Percentiles rank a stretch among this genome's conserved stretches.
These are phyloP conservation scores for Eupithecia dodoneata DNA, from an alignment of 2,888 invertebrate genomes.

Conservation along the genomic window DNA sequence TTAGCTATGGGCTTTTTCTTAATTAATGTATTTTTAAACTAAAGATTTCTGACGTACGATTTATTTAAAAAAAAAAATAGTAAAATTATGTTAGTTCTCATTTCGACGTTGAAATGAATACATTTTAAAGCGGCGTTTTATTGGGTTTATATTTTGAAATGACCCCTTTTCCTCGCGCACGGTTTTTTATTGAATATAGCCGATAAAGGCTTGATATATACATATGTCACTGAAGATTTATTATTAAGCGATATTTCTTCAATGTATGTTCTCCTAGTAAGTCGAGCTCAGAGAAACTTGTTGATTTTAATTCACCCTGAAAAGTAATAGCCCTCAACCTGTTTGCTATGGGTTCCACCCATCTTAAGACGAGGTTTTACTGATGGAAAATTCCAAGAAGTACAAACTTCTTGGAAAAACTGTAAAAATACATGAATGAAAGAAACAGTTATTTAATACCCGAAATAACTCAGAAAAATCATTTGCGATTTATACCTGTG, in stretches of 20 bases:
- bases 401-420: not conserved
- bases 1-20: too few relatives aligned
- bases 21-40: too few relatives aligned
- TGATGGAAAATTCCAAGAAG: not conserved
- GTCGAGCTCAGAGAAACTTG: constrained; percentile 12
- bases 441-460: too few relatives aligned
- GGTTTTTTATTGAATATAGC: not conserved
- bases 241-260: not conserved
- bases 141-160: not conserved
- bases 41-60: too few relatives aligned
- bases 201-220: not conserved
- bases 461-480: too few relatives aligned
- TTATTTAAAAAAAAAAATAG: too few relatives aligned
- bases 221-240: not conserved
- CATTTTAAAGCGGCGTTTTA: not conserved
- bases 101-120: not conserved
- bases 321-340: not conserved
- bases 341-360: constrained; percentile 6
- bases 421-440: not conserved
- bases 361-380: not conserved
- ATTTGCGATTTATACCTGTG: too few relatives aligned
- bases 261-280: not conserved
- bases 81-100: too few relatives aligned
- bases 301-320: constrained; percentile 23
- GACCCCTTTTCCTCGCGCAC: not conserved